phyloP scores from a whole-genome alignment of 1,140 invertebrate species.

The Aradophagus sp. region DNA sequence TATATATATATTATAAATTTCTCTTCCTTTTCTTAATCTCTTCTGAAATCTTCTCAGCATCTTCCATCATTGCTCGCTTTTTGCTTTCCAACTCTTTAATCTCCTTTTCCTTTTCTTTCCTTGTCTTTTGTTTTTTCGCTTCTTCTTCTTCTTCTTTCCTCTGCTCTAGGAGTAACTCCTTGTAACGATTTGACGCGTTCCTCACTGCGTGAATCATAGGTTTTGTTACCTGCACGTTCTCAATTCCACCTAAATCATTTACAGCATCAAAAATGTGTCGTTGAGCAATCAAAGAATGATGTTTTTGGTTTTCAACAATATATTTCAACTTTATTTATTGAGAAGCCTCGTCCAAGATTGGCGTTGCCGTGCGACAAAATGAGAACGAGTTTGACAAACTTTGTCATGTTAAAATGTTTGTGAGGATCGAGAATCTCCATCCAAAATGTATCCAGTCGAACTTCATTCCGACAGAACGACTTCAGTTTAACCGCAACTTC shows the following conservation, averaged over 20 bases:
- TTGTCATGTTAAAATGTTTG: conserved; percentile 2
- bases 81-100: background rate
- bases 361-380: conserved; percentile 13
- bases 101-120: background rate
- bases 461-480: conserved; percentile 2
- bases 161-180: conserved; percentile 1
- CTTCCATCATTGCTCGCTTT: no score
- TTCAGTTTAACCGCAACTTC: conserved; percentile 3
- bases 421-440: conserved; percentile 6
- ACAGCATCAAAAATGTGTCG: conserved; percentile 11
- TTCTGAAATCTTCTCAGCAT: no score
- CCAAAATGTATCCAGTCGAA: conserved; percentile 10
- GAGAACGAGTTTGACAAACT: conserved; percentile 9
- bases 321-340: conserved; percentile 15
- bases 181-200: background rate
- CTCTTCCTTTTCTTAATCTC: no score
- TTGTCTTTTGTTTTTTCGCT: no score
- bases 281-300: conserved; percentile 7
- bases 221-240: background rate
- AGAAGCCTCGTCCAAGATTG: conserved; percentile 8
- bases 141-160: conserved; percentile 2
- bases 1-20: no score
- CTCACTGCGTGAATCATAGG: conserved; percentile 3
- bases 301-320: conserved; percentile 12
- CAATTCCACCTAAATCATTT: background rate